phyloP scores from a whole-genome alignment of 2,113 vertebrate genomes.

The Halichoeres trimaculatus region DNA sequence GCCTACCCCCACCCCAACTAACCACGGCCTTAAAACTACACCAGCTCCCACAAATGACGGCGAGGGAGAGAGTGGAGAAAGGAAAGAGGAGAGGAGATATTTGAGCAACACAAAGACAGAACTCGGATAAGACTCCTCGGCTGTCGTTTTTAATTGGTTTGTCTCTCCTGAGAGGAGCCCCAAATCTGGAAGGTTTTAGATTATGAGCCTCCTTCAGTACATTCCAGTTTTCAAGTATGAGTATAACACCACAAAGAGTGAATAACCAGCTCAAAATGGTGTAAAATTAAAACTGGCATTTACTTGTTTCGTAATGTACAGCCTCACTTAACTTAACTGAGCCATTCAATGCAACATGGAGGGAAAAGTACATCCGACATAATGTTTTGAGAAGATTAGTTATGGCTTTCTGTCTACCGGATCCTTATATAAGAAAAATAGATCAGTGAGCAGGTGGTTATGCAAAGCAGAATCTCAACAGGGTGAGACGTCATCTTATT shows the following conservation, averaged over 20 bases:
- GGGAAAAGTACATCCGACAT: neutral
- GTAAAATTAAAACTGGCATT: neutral
- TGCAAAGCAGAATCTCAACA: too few species aligned
- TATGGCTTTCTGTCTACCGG: slow-evolving; percentile 10
- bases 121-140: slow-evolving; percentile 69
- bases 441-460: too few species aligned
- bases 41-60: slow-evolving; percentile 63
- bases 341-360: neutral
- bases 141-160: slow-evolving; percentile 81
- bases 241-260: neutral
- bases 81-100: slow-evolving; percentile 50
- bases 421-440: slow-evolving; percentile 11
- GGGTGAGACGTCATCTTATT: too few species aligned
- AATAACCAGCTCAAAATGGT: slow-evolving; percentile 11
- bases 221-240: slow-evolving; percentile 26
- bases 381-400: slow-evolving; percentile 7
- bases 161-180: slow-evolving; percentile 80
- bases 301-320: neutral
- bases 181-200: slow-evolving; percentile 71
- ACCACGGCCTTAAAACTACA: slow-evolving; percentile 62
- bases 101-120: slow-evolving; percentile 65
- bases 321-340: slow-evolving; percentile 12
- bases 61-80: slow-evolving; percentile 49
- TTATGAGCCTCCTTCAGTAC: slow-evolving; percentile 44
- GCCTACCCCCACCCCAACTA: slow-evolving; percentile 23